Evolutionary conservation across 2,113 vertebrate species (phyloP).

Genomic region (Amphilophus citrinellus): DNA sequence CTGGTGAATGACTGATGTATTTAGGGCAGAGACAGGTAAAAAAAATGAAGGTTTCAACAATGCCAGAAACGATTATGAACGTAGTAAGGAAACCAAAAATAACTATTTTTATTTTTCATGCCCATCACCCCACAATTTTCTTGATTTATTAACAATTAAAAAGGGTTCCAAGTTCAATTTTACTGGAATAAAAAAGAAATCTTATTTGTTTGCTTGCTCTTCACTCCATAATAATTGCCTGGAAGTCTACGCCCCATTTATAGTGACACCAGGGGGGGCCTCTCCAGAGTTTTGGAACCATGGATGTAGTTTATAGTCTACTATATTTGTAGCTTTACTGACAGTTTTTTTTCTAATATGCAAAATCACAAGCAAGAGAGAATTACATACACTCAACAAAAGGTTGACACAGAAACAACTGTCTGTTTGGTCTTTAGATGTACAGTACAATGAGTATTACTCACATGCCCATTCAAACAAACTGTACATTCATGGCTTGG

Average conservation of each 20-base stretch:
- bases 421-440: background rate
- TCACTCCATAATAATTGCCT: background rate
- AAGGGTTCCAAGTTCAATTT: background rate
- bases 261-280: background rate
- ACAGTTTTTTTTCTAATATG: background rate
- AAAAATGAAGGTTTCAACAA: background rate
- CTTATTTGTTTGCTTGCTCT: background rate
- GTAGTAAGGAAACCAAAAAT: background rate
- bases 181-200: background rate
- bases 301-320: background rate
- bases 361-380: background rate
- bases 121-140: background rate
- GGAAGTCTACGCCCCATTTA: background rate
- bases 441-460: background rate
- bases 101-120: background rate
- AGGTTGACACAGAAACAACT: background rate
- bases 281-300: background rate
- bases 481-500: background rate
- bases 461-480: background rate
- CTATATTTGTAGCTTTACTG: background rate
- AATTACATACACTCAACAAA: background rate
- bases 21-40: too few species aligned
- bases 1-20: constrained; percentile 6
- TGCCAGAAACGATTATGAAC: background rate
- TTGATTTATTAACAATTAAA: background rate